Percentiles rank a stretch among this genome's conserved stretches.
These are phyloP conservation scores for Patagioenas fasciata DNA, from an alignment of 2,113 vertebrate species.

Conservation along the genomic window DNA sequence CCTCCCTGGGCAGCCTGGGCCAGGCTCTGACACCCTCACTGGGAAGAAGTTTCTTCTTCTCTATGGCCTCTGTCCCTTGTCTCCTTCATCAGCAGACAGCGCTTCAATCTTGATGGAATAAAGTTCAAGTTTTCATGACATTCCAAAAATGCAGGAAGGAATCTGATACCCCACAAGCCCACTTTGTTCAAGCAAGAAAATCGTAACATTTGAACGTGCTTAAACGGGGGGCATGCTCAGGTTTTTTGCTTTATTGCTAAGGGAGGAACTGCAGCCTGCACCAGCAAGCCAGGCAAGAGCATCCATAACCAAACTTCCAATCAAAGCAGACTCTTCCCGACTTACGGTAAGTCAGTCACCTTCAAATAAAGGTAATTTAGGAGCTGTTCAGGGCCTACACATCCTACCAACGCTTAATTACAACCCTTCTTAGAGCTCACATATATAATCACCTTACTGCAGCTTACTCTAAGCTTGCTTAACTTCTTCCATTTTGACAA, in stretches of 20 bases:
- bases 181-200: not conserved
- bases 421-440: not conserved
- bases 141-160: not conserved
- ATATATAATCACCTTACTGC: conserved; percentile 26
- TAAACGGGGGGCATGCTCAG: not conserved
- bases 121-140: not conserved
- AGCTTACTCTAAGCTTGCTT: conserved; percentile 41
- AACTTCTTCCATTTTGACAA: not conserved
- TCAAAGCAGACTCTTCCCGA: not conserved
- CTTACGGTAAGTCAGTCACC: not conserved
- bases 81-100: not conserved
- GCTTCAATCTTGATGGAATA: not conserved
- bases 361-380: not conserved
- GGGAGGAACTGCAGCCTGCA: not conserved
- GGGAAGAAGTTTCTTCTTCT: not conserved
- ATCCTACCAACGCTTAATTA: not conserved
- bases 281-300: not conserved
- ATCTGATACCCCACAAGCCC: not conserved
- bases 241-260: not conserved
- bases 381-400: not conserved
- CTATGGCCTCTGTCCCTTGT: not conserved
- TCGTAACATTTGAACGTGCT: not conserved
- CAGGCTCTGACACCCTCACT: too few relatives aligned
- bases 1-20: too few relatives aligned
- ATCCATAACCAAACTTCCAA: not conserved